phyloP scores from a whole-genome alignment of 2,888 invertebrate species.

The Cheilosia impressa region DNA sequence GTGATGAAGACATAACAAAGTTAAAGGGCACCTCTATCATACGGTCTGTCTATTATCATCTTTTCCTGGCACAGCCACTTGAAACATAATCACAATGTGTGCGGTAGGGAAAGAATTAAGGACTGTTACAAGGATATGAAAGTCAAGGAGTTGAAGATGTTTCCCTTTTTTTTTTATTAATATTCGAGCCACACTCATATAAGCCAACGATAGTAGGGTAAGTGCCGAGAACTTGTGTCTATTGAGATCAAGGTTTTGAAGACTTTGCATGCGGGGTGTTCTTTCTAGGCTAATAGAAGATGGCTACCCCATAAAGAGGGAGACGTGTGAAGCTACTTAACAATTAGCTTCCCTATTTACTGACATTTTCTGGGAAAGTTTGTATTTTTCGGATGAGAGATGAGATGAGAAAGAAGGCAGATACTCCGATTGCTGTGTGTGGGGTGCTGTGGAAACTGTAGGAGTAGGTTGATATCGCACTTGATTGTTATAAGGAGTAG shows the following conservation, averaged over 20 bases:
- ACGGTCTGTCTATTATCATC: conserved; percentile 56
- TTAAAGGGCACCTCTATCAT: conserved; percentile 40
- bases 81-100: conserved; percentile 50
- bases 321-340: conserved; percentile 51
- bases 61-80: conserved; percentile 27
- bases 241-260: conserved; percentile 60
- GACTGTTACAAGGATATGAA: conserved; percentile 72
- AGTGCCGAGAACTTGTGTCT: not conserved
- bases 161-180: conserved; percentile 10
- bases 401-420: not conserved
- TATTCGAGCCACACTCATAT: conserved; percentile 6
- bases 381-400: conserved; percentile 3
- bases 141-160: conserved; percentile 64
- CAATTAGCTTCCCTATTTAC: conserved; percentile 64
- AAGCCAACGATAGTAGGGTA: not conserved
- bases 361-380: conserved; percentile 42
- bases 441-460: not conserved
- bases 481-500: conserved; percentile 24
- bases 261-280: conserved; percentile 36
- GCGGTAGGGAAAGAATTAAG: conserved; percentile 62
- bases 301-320: conserved; percentile 11
- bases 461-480: conserved; percentile 51
- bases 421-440: conserved; percentile 1
- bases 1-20: conserved; percentile 62
- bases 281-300: conserved; percentile 26